Conservation (phyloP, 2,797 vertebrate genomes). For the Pangasius djambal region DNA sequence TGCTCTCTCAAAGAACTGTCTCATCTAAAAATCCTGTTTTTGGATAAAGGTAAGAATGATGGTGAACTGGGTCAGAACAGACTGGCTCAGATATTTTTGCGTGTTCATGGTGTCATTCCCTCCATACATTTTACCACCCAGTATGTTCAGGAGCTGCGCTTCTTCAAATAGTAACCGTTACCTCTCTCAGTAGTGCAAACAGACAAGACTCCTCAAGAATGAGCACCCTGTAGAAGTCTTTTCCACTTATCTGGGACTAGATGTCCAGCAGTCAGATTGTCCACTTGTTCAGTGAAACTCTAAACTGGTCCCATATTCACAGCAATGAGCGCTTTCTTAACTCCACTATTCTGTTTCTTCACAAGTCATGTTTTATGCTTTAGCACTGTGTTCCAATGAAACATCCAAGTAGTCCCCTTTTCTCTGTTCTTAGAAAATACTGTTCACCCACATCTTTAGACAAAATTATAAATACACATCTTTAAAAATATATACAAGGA, state of each 20-base stretch:
- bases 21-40: conserved; percentile 15
- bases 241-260: conserved; percentile 1
- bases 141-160: neutral
- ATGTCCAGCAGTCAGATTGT: neutral
- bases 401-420: conserved; percentile 2
- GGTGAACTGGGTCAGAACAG: conserved; percentile 1
- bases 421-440: conserved; percentile 68
- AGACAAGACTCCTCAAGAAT: conserved; percentile 46
- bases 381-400: conserved; percentile 7
- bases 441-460: conserved; percentile 64
- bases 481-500: conserved; percentile 76
- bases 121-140: neutral
- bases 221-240: neutral
- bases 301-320: neutral
- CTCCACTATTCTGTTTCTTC: neutral
- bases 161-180: neutral
- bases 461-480: conserved; percentile 78
- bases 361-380: neutral
- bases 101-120: neutral
- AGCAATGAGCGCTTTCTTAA: neutral
- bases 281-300: neutral
- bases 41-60: conserved; percentile 33
- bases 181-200: conserved; percentile 61
- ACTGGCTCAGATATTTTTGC: conserved; percentile 24
- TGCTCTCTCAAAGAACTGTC: neutral